Base-by-base conservation (phyloP, 2,888 invertebrate species). In the Erebia epiphron region DNA sequence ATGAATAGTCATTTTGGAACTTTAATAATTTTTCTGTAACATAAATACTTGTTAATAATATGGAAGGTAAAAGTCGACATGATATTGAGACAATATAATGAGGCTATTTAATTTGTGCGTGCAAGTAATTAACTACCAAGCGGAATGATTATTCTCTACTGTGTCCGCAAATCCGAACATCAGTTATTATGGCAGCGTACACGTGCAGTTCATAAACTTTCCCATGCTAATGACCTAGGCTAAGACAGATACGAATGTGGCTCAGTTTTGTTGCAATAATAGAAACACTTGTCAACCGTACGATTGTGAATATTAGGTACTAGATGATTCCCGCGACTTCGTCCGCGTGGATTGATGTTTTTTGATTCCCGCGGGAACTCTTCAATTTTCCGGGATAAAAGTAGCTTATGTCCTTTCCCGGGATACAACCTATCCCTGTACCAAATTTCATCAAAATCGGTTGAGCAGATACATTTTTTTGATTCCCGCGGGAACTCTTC, bases 61-160 rank as follows among this genome's bases (percentile, higher is more conserved):
- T n/a, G 50, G 50, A 13, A 56, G 13, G 41, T 56, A 14, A 18
- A 46, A 66, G 43, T 46, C 14, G 3, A 68, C 58, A 65, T 58
- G 58, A 52, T 68, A 57, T 65, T 72, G 67, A 64, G 60, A 72
- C 67, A 60, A 79, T 79, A 82, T 84, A 84, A 80, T 81, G 81
- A 76, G 79, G 80, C 80, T 79, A 77, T 79, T 86, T 85, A 85
- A 86, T 87, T 82, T 79, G 76, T 80, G 76, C 81, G 74, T 74
- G 77, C 76, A 75, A 78, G 82, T 86, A 90, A 92, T 92, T 91
- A 91, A 91, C 84, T 79, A 89, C 78, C 75, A 76, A 80, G 83
- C 75, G 81, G 84, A 50, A 86, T 87, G 85, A 91, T 92, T 83
- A 91, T 84, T 92, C 91, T 89, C 80, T 81, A 82, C 79, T 80